Evolutionary conservation across 2,113 vertebrate species (phyloP).

Genomic region (Elanus axillaris): DNA sequence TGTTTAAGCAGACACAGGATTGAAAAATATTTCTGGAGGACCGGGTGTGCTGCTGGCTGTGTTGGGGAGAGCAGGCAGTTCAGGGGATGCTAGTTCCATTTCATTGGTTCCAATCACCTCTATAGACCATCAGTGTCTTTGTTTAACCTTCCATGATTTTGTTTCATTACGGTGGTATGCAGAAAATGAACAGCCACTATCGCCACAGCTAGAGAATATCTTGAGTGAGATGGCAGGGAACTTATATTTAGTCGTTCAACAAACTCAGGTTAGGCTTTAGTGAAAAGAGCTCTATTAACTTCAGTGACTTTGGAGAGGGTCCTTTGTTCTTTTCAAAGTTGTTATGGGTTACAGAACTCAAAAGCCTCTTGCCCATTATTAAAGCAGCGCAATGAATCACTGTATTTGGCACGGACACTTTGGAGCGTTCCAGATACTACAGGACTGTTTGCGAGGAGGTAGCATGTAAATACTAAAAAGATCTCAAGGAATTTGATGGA

Average conservation of each 20-base stretch:
- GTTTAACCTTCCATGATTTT: background rate
- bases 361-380: conserved; percentile 44
- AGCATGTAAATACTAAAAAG: background rate
- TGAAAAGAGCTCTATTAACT: conserved; percentile 51
- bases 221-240: background rate
- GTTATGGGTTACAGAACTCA: conserved; percentile 40
- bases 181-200: background rate
- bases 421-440: background rate
- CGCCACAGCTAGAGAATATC: background rate
- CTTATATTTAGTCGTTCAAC: background rate
- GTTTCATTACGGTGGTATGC: background rate
- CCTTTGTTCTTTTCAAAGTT: conserved; percentile 54
- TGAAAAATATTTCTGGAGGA: background rate
- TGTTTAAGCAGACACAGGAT: background rate
- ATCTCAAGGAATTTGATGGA: background rate
- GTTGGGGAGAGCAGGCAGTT: background rate
- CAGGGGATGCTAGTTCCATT: background rate
- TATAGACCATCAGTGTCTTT: background rate
- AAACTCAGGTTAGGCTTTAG: background rate
- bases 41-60: background rate
- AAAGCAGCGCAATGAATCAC: conserved; percentile 22
- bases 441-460: background rate
- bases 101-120: conserved; percentile 20
- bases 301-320: conserved; percentile 43
- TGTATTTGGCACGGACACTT: background rate